Conservation (phyloP, 2,113 vertebrate genomes). For the Tragulus kanchil region DNA sequence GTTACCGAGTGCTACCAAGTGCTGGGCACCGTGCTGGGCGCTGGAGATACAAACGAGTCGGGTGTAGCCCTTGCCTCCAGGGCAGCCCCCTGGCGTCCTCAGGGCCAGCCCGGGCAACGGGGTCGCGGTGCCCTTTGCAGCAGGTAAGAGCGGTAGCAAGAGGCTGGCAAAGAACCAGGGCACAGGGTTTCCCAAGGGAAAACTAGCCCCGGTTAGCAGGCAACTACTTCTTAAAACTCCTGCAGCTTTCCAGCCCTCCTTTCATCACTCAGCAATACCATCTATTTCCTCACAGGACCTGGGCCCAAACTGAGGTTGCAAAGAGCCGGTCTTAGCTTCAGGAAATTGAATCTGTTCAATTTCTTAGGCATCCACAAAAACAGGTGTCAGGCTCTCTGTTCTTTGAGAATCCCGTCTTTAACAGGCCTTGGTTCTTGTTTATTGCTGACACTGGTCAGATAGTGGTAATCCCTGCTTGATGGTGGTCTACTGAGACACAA, state of each 20-base stretch:
- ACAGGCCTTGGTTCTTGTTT: conserved; percentile 7
- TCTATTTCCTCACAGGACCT: background rate
- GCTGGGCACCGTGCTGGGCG: background rate
- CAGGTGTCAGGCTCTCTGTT: background rate
- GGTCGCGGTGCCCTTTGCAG: background rate
- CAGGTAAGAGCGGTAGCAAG: background rate
- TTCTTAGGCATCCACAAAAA: conserved; percentile 33
- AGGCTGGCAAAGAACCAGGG: background rate
- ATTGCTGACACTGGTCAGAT: background rate
- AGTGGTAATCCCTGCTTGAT: background rate
- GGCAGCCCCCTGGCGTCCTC: background rate
- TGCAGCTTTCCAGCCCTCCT: background rate
- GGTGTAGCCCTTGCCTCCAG: background rate
- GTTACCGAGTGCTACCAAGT: background rate
- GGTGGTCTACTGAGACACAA: background rate
- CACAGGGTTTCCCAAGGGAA: conserved; percentile 14
- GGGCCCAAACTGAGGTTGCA: background rate
- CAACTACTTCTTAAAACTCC: conserved; percentile 35
- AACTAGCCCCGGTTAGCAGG: too few species aligned
- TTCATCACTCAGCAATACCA: conserved; percentile 33
- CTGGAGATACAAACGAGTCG: background rate
- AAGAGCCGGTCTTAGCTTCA: background rate
- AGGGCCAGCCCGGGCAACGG: background rate
- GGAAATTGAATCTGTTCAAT: conserved; percentile 40
- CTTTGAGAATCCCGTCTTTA: conserved; percentile 5